Percentiles rank a stretch among this genome's conserved stretches.
Conservation (phyloP, 1,140 invertebrate species). For the Orius laevigatus region DNA sequence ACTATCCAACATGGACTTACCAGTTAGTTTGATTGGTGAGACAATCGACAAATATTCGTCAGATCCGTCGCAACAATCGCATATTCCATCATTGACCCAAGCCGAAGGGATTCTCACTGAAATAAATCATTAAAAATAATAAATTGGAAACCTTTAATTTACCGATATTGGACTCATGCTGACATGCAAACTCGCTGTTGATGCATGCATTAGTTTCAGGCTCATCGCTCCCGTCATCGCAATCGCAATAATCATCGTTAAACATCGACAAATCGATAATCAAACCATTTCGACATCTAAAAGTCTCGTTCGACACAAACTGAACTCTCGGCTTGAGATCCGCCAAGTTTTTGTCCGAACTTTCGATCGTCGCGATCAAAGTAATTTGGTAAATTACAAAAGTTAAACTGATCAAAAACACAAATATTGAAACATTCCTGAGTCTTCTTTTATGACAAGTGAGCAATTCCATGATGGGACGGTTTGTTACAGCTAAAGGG, state of each 20-base stretch:
- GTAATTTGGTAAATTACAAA: too few species aligned
- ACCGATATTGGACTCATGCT: conserved; percentile 23
- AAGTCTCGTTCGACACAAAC: conserved; percentile 56
- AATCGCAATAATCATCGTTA: conserved; percentile 99
- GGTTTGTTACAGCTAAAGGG: too few species aligned
- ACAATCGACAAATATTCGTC: conserved; percentile 40
- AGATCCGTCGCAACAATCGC: conserved; percentile 77
- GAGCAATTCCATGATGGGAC: too few species aligned
- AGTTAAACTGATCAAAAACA: too few species aligned
- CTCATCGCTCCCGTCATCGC: conserved; percentile 84
- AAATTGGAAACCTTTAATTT: background rate
- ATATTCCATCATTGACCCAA: conserved; percentile 84
- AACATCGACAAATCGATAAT: conserved; percentile 68
- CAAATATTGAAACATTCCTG: too few species aligned
- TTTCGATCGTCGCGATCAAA: too few species aligned
- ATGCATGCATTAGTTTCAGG: conserved; percentile 86
- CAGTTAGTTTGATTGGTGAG: conserved; percentile 21
- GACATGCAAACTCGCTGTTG: conserved; percentile 54
- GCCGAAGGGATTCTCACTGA: conserved; percentile 35
- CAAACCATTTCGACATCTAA: conserved; percentile 75
- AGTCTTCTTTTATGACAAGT: too few species aligned
- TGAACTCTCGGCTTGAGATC: too few species aligned
- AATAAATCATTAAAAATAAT: conserved; percentile 11
- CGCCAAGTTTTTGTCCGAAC: too few species aligned
- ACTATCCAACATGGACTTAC: conserved; percentile 19